Evolutionary conservation across 1,140 invertebrate species (phyloP).

Genomic region (Yoshiicerus persimilis): DNA sequence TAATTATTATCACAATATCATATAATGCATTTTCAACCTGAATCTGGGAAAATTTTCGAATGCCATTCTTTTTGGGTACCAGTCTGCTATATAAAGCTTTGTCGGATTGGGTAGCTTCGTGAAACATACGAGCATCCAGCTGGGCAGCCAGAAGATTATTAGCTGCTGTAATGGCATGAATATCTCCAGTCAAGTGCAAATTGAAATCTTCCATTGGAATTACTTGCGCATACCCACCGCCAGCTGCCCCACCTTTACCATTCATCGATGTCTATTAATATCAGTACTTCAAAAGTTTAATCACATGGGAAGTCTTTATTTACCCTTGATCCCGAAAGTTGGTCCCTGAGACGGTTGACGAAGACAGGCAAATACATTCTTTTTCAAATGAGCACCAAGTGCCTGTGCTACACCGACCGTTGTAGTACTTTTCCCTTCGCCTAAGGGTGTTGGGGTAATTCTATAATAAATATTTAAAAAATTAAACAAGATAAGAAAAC

Average conservation of each 20-base stretch:
- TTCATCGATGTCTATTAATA: neutral
- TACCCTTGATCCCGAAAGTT: conserved; percentile 43
- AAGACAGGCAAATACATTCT: conserved; percentile 90
- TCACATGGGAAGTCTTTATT: neutral
- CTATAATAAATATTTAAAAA: neutral
- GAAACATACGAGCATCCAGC: conserved; percentile 92
- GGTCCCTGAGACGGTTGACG: conserved; percentile 72
- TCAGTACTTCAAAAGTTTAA: neutral
- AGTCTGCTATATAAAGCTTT: conserved; percentile 82
- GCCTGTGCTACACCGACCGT: conserved; percentile 92
- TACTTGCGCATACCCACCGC: conserved; percentile 90
- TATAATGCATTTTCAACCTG: conserved; percentile 49
- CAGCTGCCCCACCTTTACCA: conserved; percentile 78
- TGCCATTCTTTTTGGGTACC: conserved; percentile 75
- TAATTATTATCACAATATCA: neutral
- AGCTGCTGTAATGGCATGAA: conserved; percentile 95
- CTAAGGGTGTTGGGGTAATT: conserved; percentile 66
- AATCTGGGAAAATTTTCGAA: conserved; percentile 77
- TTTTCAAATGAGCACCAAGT: conserved; percentile 76
- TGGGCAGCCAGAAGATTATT: conserved; percentile 83
- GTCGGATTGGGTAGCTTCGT: conserved; percentile 87
- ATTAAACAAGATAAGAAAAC: neutral
- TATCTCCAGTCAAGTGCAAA: conserved; percentile 97
- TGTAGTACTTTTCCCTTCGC: conserved; percentile 97
- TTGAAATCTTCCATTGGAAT: conserved; percentile 99